phyloP scores from a whole-genome alignment of 2,888 invertebrate genomes.

The Drosophila lacicola region DNA sequence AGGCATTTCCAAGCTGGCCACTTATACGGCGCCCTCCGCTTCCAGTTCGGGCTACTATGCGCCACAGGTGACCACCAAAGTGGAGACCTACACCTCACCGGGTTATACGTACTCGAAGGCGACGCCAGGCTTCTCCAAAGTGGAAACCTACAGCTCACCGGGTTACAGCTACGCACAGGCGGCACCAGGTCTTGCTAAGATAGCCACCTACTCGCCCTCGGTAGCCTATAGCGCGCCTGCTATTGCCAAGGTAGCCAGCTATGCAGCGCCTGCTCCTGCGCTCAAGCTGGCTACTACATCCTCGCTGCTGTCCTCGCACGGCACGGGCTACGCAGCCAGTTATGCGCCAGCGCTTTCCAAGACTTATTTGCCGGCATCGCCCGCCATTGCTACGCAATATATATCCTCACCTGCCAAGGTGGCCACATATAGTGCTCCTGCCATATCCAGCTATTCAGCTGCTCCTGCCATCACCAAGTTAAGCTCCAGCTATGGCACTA shows the following conservation, averaged over 20 bases:
- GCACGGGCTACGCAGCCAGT: conserved; percentile 55
- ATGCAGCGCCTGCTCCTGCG: conserved; percentile 47
- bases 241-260: conserved; percentile 61
- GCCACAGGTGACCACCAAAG: conserved; percentile 84
- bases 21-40: conserved; percentile 57
- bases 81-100: conserved; percentile 82
- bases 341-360: conserved; percentile 74
- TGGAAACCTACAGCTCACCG: conserved; percentile 73
- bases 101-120: conserved; percentile 85
- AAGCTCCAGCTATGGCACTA: conserved; percentile 44
- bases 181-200: conserved; percentile 61
- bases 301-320: conserved; percentile 56
- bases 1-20: conserved; percentile 67
- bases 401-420: conserved; percentile 60
- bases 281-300: conserved; percentile 53
- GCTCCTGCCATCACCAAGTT: conserved; percentile 51
- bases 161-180: conserved; percentile 64
- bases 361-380: conserved; percentile 65
- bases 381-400: conserved; percentile 55
- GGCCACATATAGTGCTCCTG: conserved; percentile 59
- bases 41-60: conserved; percentile 59
- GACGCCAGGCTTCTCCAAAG: conserved; percentile 70
- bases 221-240: conserved; percentile 64
- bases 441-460: conserved; percentile 28
- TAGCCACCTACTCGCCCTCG: conserved; percentile 79